A percentile compares a stretch with the other conserved stretches of the same genome.
These are phyloP conservation scores for Acanthococcus lagerstroemiae DNA, from an alignment of 2,888 invertebrate species.

Conservation along the genomic window DNA sequence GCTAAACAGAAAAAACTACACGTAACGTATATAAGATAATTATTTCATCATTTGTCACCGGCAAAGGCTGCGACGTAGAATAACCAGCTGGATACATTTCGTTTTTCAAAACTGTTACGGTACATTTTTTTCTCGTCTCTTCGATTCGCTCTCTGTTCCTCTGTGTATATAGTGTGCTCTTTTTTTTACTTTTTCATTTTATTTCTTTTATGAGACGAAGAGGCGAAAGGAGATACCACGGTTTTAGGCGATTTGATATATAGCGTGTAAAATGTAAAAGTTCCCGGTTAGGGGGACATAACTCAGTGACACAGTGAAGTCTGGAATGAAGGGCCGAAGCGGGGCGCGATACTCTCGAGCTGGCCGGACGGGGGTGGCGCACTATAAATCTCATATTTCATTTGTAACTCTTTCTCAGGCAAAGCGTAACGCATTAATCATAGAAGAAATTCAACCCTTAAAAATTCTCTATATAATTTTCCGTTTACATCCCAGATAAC, in stretches of 20 bases:
- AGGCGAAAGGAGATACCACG: neutral
- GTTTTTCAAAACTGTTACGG: neutral
- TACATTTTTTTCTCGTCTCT: neutral
- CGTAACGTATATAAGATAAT: neutral
- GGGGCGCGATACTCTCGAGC: neutral
- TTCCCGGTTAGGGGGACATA: constrained; percentile 1
- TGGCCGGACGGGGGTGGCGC: neutral
- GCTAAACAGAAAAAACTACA: no score
- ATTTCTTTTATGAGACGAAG: neutral
- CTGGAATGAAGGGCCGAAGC: constrained; percentile 1
- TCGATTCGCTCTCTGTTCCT: no score
- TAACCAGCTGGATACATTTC: neutral
- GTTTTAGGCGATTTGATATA: constrained; percentile 12
- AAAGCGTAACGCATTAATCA: constrained; percentile 23
- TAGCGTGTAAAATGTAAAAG: constrained; percentile 8
- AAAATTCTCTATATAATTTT: constrained; percentile 26
- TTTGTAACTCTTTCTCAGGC: constrained; percentile 8
- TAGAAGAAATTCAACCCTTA: constrained; percentile 22
- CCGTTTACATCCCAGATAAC: constrained; percentile 27
- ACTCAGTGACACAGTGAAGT: constrained; percentile 9
- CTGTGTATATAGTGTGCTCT: neutral
- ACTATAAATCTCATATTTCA: constrained; percentile 25
- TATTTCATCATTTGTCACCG: neutral
- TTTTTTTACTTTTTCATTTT: neutral
- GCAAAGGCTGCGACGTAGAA: neutral